Conservation (phyloP, 2,113 vertebrate species). For the Rhadina sibilatrix region DNA sequence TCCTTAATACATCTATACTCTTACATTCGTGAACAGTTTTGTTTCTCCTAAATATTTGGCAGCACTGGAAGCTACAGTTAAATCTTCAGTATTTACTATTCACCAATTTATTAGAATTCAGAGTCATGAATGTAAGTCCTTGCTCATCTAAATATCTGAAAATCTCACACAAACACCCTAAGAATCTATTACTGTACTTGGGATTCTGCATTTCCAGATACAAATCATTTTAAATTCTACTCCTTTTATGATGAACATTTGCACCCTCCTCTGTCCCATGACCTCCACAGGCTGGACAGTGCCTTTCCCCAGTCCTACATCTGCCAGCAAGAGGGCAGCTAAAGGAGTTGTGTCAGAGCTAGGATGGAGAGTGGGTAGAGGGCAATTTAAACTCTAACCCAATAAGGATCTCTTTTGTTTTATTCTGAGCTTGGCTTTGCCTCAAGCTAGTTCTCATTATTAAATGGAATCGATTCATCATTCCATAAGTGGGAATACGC, state of each 20-base stretch:
- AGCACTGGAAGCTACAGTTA: background rate
- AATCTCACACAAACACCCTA: background rate
- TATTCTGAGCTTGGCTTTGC: background rate
- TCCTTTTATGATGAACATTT: background rate
- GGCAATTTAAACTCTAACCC: background rate
- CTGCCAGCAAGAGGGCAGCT: background rate
- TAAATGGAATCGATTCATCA: slow-evolving; percentile 29
- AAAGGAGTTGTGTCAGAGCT: rapidly evolving
- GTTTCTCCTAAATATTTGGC: background rate
- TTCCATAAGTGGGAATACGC: background rate
- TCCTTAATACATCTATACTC: background rate
- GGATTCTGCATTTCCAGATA: background rate
- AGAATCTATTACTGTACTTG: background rate
- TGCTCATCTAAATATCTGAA: background rate
- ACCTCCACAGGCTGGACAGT: background rate
- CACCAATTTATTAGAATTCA: background rate
- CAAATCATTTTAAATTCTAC: background rate
- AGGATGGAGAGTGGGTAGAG: background rate
- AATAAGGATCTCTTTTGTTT: background rate
- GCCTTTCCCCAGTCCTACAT: background rate
- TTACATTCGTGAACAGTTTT: background rate
- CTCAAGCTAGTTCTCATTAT: slow-evolving; percentile 20
- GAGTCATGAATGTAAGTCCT: background rate
- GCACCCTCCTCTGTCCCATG: background rate
- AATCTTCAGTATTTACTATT: background rate